phyloP scores from a whole-genome alignment of 2,113 vertebrate genomes.

The Caranx ignobilis region DNA sequence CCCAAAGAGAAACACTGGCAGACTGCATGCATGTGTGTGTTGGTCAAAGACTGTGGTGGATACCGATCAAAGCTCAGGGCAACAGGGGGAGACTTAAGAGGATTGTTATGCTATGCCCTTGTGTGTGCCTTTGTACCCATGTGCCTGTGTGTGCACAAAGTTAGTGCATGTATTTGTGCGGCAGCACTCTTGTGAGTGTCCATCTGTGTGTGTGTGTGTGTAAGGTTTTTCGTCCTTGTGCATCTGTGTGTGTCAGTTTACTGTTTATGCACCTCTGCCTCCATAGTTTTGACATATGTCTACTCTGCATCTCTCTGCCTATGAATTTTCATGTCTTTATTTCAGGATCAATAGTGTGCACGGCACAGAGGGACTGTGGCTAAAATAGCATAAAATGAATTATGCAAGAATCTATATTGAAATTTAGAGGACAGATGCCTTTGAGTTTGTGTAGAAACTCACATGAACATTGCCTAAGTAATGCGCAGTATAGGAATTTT shows the following conservation, averaged over 20 bases:
- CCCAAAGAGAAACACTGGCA: conserved; percentile 4
- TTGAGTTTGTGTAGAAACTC: not conserved
- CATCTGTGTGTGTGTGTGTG: not conserved
- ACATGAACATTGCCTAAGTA: not conserved
- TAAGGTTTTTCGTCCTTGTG: not conserved
- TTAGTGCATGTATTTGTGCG: conserved; percentile 6
- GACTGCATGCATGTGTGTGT: conserved; percentile 33
- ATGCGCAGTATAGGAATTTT: not conserved
- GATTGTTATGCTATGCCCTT: conserved; percentile 56
- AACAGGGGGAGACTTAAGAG: conserved; percentile 50
- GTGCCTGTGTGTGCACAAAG: conserved; percentile 30
- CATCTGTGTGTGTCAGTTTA: conserved; percentile 16
- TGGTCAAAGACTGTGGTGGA: conserved; percentile 27
- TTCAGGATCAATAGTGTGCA: not conserved
- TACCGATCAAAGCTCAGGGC: conserved; percentile 65
- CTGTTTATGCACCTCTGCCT: conserved; percentile 32
- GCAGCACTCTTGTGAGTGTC: conserved; percentile 10
- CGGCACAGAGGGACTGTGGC: not conserved
- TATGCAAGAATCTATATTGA: not conserved
- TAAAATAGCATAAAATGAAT: not conserved
- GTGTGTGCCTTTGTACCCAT: conserved; percentile 47
- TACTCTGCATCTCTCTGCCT: not conserved
- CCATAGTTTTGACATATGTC: conserved; percentile 32
- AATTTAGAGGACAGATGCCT: not conserved
- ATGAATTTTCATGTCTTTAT: not conserved